These are phyloP conservation scores for Falco concolor DNA, from an alignment of 2,797 vertebrate genomes.

Conservation along the genomic window DNA sequence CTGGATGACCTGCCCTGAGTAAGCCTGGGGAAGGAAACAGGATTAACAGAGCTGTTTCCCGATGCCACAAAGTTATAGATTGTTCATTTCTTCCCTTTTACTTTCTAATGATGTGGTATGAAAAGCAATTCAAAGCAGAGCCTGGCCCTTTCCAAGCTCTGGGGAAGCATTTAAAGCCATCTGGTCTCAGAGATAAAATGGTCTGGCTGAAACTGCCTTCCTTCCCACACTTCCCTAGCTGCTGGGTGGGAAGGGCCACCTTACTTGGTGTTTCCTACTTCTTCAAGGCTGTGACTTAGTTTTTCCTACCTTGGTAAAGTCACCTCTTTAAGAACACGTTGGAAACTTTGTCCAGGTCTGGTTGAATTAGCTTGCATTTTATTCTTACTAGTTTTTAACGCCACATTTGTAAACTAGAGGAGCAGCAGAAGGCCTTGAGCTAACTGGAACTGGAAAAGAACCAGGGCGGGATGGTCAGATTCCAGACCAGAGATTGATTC, in stretches of 20 bases:
- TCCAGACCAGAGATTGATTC: background rate
- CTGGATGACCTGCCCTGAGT: background rate
- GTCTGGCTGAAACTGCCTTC: constrained; percentile 26
- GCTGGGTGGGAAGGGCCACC: background rate
- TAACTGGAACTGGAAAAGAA: background rate
- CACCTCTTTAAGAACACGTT: background rate
- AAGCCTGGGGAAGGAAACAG: background rate
- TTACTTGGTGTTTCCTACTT: constrained; percentile 25
- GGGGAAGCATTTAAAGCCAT: constrained; percentile 50
- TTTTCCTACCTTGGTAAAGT: background rate
- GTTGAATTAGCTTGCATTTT: background rate
- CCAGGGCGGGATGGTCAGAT: background rate
- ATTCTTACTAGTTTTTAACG: background rate
- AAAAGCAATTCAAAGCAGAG: constrained; percentile 27
- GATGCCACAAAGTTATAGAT: background rate
- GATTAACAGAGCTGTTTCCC: constrained; percentile 23
- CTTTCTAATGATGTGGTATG: constrained; percentile 22
- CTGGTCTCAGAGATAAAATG: constrained; percentile 48
- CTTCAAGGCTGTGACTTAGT: background rate
- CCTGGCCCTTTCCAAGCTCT: constrained; percentile 6
- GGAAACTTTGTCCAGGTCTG: background rate
- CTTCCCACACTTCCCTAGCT: constrained; percentile 18
- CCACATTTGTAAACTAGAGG: background rate
- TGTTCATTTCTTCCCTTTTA: constrained; percentile 38
- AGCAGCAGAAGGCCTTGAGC: background rate